Conservation (phyloP, 2,113 vertebrate species). For the Glaucomys volans region DNA sequence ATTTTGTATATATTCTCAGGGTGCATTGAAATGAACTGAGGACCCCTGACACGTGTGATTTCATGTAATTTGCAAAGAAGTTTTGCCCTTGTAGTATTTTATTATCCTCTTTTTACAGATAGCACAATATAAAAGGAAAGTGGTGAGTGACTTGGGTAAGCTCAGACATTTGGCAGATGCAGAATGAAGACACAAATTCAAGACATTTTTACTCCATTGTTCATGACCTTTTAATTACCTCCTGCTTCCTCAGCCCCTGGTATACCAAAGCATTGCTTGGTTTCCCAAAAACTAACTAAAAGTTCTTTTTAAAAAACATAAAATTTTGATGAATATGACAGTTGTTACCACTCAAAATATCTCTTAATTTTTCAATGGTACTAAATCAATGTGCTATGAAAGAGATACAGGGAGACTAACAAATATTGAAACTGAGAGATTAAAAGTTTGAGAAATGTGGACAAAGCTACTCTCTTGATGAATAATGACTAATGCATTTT, state of each 20-base stretch:
- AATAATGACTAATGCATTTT: background rate
- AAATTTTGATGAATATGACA: background rate
- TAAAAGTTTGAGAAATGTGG: background rate
- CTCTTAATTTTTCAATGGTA: background rate
- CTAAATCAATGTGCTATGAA: too few relatives aligned
- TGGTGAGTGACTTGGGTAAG: background rate
- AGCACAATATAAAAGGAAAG: slow-evolving; percentile 29
- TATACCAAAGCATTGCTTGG: background rate
- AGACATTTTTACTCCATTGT: background rate
- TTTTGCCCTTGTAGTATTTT: background rate
- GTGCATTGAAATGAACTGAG: background rate
- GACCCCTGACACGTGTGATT: background rate
- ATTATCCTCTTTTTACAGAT: slow-evolving; percentile 39
- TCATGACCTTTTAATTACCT: background rate
- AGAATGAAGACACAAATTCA: slow-evolving; percentile 37
- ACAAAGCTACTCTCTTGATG: background rate
- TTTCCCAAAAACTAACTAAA: background rate
- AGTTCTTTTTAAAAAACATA: background rate
- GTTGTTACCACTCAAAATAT: background rate
- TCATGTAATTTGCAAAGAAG: slow-evolving; percentile 28
- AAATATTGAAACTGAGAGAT: background rate
- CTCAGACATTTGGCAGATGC: background rate
- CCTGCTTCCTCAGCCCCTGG: background rate
- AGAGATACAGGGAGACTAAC: background rate
- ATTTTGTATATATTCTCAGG: slow-evolving; percentile 2